phyloP scores from a whole-genome alignment of 2,113 vertebrate species.

The Chauna torquata region DNA sequence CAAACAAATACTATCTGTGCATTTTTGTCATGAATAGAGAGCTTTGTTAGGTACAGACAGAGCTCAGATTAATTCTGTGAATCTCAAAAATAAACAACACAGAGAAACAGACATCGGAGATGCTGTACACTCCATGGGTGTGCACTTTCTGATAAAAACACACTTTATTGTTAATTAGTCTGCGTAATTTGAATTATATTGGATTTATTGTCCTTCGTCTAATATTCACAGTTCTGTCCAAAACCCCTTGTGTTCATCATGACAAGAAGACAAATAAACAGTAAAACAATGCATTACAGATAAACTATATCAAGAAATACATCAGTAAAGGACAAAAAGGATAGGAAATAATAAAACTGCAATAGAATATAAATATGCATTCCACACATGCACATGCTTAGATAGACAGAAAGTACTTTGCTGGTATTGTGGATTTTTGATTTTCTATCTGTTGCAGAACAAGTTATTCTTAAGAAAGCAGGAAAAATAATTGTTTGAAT shows the following conservation, averaged over 20 bases:
- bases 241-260: background rate
- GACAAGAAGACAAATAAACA: background rate
- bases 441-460: background rate
- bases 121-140: background rate
- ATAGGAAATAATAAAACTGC: background rate
- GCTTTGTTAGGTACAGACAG: background rate
- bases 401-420: background rate
- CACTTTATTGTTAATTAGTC: background rate
- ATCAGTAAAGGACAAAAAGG: background rate
- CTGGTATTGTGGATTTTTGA: background rate
- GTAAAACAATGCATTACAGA: background rate
- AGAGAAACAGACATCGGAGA: background rate
- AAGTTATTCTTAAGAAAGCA: background rate
- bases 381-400: background rate
- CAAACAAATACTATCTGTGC: background rate
- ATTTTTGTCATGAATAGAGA: background rate
- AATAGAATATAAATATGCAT: background rate
- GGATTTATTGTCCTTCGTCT: background rate
- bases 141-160: background rate
- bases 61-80: conserved; percentile 2
- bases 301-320: background rate
- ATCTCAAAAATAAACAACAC: conserved; percentile 15
- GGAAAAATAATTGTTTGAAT: background rate
- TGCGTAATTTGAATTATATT: background rate
- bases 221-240: background rate